phyloP scores from a whole-genome alignment of 2,113 vertebrate genomes.

The Neoarius graeffei region DNA sequence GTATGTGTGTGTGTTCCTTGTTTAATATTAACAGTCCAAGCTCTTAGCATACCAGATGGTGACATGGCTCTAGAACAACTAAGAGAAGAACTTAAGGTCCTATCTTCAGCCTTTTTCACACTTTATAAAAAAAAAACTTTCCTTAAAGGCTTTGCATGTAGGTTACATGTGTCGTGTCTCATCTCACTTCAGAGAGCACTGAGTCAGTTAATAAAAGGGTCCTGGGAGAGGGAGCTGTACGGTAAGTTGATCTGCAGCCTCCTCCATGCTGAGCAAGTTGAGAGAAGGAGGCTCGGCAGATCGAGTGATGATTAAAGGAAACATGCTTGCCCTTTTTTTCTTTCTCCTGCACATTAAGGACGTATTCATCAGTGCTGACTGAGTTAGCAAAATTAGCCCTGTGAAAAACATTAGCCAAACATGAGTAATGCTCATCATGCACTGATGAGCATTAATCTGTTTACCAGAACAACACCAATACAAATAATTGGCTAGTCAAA shows the following conservation, averaged over 20 bases:
- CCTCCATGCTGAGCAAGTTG: neutral
- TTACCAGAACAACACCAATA: conserved; percentile 47
- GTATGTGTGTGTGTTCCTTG: neutral
- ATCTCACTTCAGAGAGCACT: conserved; percentile 27
- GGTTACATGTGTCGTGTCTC: conserved; percentile 18
- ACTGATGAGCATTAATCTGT: conserved; percentile 48
- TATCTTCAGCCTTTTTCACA: conserved; percentile 23
- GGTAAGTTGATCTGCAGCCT: conserved; percentile 23
- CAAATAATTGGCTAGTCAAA: conserved; percentile 48
- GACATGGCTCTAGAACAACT: conserved; percentile 22
- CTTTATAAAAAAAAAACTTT: conserved; percentile 8
- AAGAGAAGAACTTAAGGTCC: conserved; percentile 13
- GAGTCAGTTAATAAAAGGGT: neutral
- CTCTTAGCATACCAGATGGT: conserved; percentile 24
- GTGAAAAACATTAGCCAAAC: conserved; percentile 37
- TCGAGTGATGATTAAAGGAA: neutral
- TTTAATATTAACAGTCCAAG: conserved; percentile 9
- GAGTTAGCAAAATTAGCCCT: conserved; percentile 34
- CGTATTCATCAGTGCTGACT: conserved; percentile 20
- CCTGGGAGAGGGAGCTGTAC: neutral
- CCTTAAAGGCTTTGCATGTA: conserved; percentile 26
- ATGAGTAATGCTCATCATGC: conserved; percentile 25
- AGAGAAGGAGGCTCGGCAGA: conserved; percentile 1
- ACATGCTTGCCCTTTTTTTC: conserved; percentile 1
- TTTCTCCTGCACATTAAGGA: conserved; percentile 38